A percentile compares a stretch with the other conserved stretches of the same genome.
Conservation (phyloP, 2,888 invertebrate species). For the Ypsolopha sequella region DNA sequence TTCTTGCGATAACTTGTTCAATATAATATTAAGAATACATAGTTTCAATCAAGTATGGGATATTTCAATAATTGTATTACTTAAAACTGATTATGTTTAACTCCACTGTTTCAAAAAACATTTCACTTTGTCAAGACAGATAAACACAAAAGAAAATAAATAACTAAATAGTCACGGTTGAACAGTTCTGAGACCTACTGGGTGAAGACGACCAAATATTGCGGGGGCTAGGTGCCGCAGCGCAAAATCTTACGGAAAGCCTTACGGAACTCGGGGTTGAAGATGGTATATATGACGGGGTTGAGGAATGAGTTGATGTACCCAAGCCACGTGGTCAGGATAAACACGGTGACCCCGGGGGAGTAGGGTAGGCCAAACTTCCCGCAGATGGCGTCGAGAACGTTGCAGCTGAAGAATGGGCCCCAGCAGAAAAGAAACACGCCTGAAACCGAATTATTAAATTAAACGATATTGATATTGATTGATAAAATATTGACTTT, state of each 20-base stretch:
- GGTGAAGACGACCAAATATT: slow-evolving; percentile 57
- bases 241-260: slow-evolving; percentile 95
- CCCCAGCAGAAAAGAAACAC: slow-evolving; percentile 99
- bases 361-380: slow-evolving; percentile 84
- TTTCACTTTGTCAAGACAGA: too few species aligned
- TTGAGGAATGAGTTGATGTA: slow-evolving; percentile 97
- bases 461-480: neutral
- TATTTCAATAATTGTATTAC: neutral
- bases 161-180: neutral
- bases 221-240: slow-evolving; percentile 69
- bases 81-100: neutral
- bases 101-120: neutral
- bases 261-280: slow-evolving; percentile 98
- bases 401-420: slow-evolving; percentile 98
- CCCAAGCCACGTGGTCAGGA: slow-evolving; percentile 97
- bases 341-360: slow-evolving; percentile 90
- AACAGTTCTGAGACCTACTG: slow-evolving; percentile 20
- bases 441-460: slow-evolving; percentile 72
- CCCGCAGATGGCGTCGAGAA: slow-evolving; percentile 96
- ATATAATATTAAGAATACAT: too few species aligned
- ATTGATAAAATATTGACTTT: neutral
- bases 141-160: neutral
- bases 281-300: slow-evolving; percentile 94
- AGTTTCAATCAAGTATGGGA: too few species aligned
- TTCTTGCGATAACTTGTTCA: too few species aligned